These are phyloP conservation scores for Antitype chi DNA, from an alignment of 2,888 invertebrate genomes.

Conservation along the genomic window DNA sequence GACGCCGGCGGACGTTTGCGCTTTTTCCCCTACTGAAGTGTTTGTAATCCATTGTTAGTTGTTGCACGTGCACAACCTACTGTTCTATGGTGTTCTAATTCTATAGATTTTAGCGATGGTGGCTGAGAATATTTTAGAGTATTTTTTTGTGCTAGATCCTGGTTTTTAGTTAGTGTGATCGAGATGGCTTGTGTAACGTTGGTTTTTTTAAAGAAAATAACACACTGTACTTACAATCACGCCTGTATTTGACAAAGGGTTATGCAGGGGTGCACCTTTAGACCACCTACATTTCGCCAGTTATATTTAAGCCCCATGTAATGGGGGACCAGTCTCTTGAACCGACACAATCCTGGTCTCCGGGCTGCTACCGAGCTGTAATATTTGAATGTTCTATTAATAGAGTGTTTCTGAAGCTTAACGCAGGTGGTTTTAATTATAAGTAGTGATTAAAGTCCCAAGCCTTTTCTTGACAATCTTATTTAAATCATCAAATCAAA, in stretches of 20 bases:
- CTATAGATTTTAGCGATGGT: conserved; percentile 47
- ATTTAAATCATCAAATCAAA: background rate
- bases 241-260: too few species aligned
- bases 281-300: too few species aligned
- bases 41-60: conserved; percentile 67
- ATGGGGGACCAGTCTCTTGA: too few species aligned
- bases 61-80: conserved; percentile 64
- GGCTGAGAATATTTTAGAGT: background rate
- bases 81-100: conserved; percentile 51
- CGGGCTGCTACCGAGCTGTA: too few species aligned
- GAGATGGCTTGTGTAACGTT: background rate
- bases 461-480: background rate
- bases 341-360: too few species aligned
- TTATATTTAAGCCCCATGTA: too few species aligned
- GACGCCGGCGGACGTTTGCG: conserved; percentile 69
- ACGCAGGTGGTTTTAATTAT: background rate
- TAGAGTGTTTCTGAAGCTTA: background rate
- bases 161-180: background rate
- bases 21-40: conserved; percentile 69
- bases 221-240: too few species aligned
- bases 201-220: background rate
- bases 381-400: background rate
- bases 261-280: too few species aligned
- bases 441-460: background rate
- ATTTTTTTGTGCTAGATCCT: background rate